Evolutionary conservation across 2,888 invertebrate genomes (phyloP).

Genomic region (Acanthoscelides obtectus): DNA sequence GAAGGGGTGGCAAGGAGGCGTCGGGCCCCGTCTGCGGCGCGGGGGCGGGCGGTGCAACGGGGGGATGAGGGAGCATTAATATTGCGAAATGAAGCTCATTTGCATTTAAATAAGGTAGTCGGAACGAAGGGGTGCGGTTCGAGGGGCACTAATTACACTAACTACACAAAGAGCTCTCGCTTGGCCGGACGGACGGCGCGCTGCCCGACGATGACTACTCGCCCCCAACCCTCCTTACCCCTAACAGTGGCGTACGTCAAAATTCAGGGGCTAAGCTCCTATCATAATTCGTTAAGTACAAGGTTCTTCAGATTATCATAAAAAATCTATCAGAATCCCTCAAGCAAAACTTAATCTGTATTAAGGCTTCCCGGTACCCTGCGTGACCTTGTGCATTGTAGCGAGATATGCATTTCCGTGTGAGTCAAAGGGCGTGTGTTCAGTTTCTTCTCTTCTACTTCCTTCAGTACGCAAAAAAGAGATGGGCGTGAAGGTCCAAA

Average conservation of each 20-base stretch:
- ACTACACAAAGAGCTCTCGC: conserved; percentile 52
- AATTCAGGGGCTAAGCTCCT: background rate
- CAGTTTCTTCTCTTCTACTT: no score
- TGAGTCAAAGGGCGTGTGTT: no score
- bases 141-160: conserved; percentile 50
- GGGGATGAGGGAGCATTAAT: conserved; percentile 57
- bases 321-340: no score
- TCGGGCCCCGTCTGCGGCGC: background rate
- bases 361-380: no score
- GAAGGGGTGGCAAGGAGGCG: conserved; percentile 1
- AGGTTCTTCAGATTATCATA: no score
- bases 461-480: no score
- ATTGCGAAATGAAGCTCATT: conserved; percentile 87
- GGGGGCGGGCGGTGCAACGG: conserved; percentile 3
- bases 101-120: conserved; percentile 79
- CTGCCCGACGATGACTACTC: conserved; percentile 32
- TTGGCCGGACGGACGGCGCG: conserved; percentile 48
- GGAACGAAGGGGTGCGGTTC: conserved; percentile 33
- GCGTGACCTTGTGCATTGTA: no score
- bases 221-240: conserved; percentile 9
- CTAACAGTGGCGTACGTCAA: background rate
- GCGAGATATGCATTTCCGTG: no score
- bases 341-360: no score
- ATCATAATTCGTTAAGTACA: no score
- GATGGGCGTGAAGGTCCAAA: no score